Evolutionary conservation across 2,888 invertebrate genomes (phyloP).

Genomic region (Cosmorhoe ocellata): DNA sequence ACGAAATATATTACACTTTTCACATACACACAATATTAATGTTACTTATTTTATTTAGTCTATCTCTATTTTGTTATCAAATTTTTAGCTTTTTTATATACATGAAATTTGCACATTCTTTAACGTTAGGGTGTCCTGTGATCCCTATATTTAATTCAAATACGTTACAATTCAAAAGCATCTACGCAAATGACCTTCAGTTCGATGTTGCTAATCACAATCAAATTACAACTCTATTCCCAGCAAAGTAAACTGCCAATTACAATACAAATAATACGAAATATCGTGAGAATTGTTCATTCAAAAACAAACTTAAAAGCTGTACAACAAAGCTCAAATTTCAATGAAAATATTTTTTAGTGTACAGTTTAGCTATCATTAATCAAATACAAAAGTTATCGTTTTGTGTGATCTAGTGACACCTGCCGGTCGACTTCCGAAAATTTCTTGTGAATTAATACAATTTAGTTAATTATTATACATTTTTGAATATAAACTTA

Average conservation of each 20-base stretch:
- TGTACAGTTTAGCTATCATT: conserved; percentile 21
- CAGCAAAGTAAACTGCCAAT: neutral
- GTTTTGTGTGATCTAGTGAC: conserved; percentile 30
- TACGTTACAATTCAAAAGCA: conserved; percentile 9
- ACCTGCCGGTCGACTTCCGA: conserved; percentile 34
- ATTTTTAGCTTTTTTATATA: neutral
- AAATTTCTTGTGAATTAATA: conserved; percentile 25
- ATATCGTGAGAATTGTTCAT: neutral
- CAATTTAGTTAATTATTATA: too few species aligned
- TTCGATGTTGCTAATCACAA: conserved; percentile 1
- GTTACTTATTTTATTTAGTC: too few species aligned
- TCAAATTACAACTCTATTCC: conserved; percentile 16
- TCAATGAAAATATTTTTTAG: neutral
- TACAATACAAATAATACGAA: neutral
- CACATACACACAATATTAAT: too few species aligned
- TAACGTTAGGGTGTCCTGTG: conserved; percentile 6
- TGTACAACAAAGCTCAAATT: neutral
- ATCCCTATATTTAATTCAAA: neutral
- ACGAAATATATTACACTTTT: neutral
- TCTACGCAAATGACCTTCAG: conserved; percentile 25
- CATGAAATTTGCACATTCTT: neutral
- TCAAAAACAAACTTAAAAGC: neutral
- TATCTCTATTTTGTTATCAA: too few species aligned
- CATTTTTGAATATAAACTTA: too few species aligned
- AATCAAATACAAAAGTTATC: conserved; percentile 34